Conservation (phyloP, 2,113 vertebrate species). For the Hymenochirus boettgeri region DNA sequence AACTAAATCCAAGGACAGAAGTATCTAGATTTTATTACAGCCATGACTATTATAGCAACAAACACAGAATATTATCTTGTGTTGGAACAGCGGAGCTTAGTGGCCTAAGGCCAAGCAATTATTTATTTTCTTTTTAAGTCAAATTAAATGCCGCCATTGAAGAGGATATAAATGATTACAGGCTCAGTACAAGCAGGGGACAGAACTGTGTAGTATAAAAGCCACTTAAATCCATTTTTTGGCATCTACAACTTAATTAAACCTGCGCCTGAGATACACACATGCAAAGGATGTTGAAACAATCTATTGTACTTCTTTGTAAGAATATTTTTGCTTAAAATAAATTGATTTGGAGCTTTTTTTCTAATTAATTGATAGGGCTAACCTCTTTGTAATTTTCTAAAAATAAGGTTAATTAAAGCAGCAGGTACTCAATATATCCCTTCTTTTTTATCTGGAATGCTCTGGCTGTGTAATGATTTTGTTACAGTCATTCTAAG, state of each 20-base stretch:
- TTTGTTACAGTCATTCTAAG: too few relatives aligned
- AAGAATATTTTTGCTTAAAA: slow-evolving; percentile 36
- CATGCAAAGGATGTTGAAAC: slow-evolving; percentile 5
- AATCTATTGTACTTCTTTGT: slow-evolving; percentile 27
- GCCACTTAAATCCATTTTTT: slow-evolving; percentile 31
- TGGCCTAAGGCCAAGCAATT: slow-evolving; percentile 36
- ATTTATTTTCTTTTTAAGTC: slow-evolving; percentile 36
- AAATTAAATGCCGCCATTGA: slow-evolving; percentile 34
- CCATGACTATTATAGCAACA: slow-evolving; percentile 32
- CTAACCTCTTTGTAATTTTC: slow-evolving; percentile 2
- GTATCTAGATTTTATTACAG: slow-evolving; percentile 23
- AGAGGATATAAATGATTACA: slow-evolving; percentile 36
- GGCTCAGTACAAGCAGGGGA: slow-evolving; percentile 23
- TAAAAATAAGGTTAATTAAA: slow-evolving; percentile 39
- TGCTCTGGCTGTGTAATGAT: slow-evolving; percentile 3
- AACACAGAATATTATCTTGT: slow-evolving; percentile 31
- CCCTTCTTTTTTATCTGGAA: slow-evolving; percentile 12
- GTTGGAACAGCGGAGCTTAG: slow-evolving; percentile 14
- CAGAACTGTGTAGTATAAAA: slow-evolving; percentile 22
- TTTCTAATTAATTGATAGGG: slow-evolving; percentile 32
- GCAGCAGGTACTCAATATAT: slow-evolving; percentile 24
- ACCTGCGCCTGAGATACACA: slow-evolving; percentile 22
- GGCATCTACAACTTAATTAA: slow-evolving; percentile 39
- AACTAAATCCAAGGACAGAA: slow-evolving; percentile 14
- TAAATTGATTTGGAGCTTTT: slow-evolving; percentile 16